A percentile compares a stretch with the other conserved stretches of the same genome.
These are phyloP conservation scores for Euplagia quadripunctaria DNA, from an alignment of 2,888 invertebrate species.

Conservation along the genomic window DNA sequence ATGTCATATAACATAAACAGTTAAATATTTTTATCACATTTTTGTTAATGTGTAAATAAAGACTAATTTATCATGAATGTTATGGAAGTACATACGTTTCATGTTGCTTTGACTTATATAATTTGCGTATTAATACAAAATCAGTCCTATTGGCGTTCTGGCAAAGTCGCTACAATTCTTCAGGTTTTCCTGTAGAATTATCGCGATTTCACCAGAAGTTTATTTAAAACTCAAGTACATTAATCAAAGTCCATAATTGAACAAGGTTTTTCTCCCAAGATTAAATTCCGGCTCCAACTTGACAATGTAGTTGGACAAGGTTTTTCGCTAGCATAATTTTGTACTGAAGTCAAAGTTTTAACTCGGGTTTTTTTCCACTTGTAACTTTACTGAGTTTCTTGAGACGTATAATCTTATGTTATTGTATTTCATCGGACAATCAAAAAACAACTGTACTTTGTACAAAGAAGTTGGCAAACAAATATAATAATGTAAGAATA, in stretches of 20 bases:
- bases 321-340: not conserved
- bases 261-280: slow-evolving; percentile 10
- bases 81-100: not conserved
- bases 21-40: not conserved
- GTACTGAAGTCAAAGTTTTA: slow-evolving; percentile 2
- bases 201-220: not conserved
- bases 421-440: not conserved
- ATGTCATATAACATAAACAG: not conserved
- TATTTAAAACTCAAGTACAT: slow-evolving; percentile 3
- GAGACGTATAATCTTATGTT: not conserved
- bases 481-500: not conserved
- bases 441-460: not conserved
- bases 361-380: slow-evolving; percentile 1
- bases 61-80: not conserved
- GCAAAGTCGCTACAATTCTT: not conserved
- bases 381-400: not conserved
- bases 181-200: not conserved
- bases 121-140: not conserved
- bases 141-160: not conserved
- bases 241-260: slow-evolving; percentile 4
- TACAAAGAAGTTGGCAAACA: not conserved
- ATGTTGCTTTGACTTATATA: too few relatives aligned
- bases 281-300: not conserved
- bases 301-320: slow-evolving; percentile 15
- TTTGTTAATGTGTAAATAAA: not conserved